Conservation (phyloP, 2,888 invertebrate genomes). For the Phengaris alcon region DNA sequence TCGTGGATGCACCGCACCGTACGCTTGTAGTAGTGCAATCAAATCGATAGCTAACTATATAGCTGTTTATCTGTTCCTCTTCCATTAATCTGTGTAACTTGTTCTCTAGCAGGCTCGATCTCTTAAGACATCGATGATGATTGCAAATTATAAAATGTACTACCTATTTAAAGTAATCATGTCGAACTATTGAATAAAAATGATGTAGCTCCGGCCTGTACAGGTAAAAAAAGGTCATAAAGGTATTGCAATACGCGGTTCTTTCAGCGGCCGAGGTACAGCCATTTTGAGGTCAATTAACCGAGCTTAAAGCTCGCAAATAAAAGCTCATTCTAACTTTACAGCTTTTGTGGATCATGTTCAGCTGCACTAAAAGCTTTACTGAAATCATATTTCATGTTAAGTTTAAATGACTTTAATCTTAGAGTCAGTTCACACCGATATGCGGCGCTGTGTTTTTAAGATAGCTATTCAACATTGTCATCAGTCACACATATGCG, state of each 20-base stretch:
- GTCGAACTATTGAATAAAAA: not conserved
- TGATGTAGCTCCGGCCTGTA: not conserved
- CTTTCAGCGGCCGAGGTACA: slow-evolving; percentile 8
- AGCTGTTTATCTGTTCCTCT: too few species aligned
- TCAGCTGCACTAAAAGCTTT: slow-evolving; percentile 18
- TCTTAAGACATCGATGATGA: too few species aligned
- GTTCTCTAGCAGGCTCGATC: too few species aligned
- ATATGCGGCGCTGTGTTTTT: too few species aligned
- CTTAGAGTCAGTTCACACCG: not conserved
- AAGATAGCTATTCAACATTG: too few species aligned
- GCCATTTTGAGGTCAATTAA: slow-evolving; percentile 25
- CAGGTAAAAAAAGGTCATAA: not conserved
- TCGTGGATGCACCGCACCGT: too few species aligned
- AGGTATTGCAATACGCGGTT: not conserved
- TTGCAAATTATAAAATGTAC: too few species aligned
- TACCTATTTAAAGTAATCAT: not conserved
- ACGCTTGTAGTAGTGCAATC: too few species aligned
- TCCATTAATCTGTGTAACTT: too few species aligned
- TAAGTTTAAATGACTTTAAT: not conserved
- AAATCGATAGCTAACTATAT: too few species aligned
- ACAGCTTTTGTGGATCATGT: slow-evolving; percentile 17
- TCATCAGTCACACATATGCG: too few species aligned
- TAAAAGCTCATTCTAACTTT: slow-evolving; percentile 22
- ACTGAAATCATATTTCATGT: slow-evolving; percentile 14
- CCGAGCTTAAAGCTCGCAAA: slow-evolving; percentile 18